Evolutionary conservation across 1,140 invertebrate species (phyloP).

Genomic region (Metaphire vulgaris): DNA sequence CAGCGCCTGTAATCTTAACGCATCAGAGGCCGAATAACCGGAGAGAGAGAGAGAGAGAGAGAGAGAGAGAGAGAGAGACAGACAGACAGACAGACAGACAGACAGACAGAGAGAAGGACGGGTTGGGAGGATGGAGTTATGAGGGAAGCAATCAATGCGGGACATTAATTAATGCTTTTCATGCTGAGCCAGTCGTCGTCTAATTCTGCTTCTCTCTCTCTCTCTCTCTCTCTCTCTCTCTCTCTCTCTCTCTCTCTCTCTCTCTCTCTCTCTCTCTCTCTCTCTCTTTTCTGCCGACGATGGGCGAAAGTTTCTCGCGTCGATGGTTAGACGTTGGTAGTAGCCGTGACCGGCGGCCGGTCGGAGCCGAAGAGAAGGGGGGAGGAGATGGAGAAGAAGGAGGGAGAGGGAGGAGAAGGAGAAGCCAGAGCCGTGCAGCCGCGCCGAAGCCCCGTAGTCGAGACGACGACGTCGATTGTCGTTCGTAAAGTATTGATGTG

Average conservation of each 20-base stretch:
- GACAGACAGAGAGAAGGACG: neutral
- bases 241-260: conserved; percentile 1
- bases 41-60: neutral
- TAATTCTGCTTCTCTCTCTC: neutral
- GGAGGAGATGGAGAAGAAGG: neutral
- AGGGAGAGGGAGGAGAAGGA: neutral
- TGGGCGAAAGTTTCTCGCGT: neutral
- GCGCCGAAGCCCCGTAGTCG: too few relatives aligned
- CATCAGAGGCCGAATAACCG: neutral
- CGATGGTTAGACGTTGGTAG: neutral
- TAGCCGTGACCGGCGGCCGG: neutral
- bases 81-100: neutral
- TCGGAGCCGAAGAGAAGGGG: neutral
- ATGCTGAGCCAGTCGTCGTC: too few relatives aligned
- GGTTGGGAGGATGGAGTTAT: too few relatives aligned
- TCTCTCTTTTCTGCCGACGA: neutral
- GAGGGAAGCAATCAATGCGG: too few relatives aligned
- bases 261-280: conserved; percentile 1
- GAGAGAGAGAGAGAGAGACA: neutral
- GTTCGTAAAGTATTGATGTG: too few relatives aligned
- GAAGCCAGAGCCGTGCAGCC: neutral
- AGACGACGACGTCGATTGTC: too few relatives aligned
- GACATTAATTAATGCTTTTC: too few relatives aligned
- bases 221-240: neutral
- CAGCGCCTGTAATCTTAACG: too few relatives aligned